Evolutionary conservation across 2,113 vertebrate genomes (phyloP).

Genomic region (Grus americana): DNA sequence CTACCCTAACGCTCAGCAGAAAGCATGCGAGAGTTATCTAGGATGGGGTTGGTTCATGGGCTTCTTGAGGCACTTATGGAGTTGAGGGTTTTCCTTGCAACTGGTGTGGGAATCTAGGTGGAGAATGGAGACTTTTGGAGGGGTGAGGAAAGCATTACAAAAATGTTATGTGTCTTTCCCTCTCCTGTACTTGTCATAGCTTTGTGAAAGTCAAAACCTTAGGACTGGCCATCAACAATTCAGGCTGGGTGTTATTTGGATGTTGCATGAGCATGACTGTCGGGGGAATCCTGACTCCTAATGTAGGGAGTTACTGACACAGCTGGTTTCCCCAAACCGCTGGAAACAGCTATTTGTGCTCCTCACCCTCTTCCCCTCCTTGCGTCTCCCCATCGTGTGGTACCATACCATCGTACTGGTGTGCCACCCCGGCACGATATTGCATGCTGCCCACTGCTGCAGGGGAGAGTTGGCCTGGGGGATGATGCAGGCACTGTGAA

Average conservation of each 20-base stretch:
- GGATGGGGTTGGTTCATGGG: not conserved
- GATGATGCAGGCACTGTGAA: not conserved
- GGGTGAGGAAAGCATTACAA: not conserved
- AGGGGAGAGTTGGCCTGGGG: not conserved
- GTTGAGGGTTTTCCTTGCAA: not conserved
- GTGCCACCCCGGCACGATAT: accelerated
- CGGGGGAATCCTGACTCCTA: not conserved
- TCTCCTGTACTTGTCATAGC: not conserved
- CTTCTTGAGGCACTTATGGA: not conserved
- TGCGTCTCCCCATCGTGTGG: accelerated
- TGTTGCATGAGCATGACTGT: not conserved
- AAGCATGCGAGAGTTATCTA: not conserved
- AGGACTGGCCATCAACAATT: not conserved
- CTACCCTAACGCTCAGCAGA: not conserved
- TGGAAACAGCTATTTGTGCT: not conserved
- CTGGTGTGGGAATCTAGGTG: not conserved
- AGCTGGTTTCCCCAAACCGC: not conserved
- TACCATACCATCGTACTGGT: accelerated
- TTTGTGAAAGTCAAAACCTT: not conserved
- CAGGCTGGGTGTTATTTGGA: not conserved
- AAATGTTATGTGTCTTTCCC: not conserved
- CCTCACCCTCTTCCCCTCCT: not conserved
- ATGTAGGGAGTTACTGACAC: not conserved
- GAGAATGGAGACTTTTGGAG: not conserved
- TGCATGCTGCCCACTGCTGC: not conserved